Base-by-base conservation (phyloP, 2,113 vertebrate species). In the Lota lota region DNA sequence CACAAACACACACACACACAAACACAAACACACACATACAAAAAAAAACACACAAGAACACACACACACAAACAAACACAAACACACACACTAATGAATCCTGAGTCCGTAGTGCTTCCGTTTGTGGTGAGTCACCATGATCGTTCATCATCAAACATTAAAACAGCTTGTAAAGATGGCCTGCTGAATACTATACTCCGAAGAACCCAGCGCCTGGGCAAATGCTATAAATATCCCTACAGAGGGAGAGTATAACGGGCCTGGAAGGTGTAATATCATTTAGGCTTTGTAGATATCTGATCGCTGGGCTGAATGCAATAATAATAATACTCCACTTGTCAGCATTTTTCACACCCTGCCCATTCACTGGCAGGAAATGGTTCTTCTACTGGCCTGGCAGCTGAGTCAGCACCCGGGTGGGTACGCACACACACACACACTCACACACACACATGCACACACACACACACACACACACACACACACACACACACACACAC, bases 271-370 rank as follows among this genome's bases (percentile, higher is more conserved):
- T 78, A 72, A 68, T 75, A 81, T 40, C 72, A 70, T 70, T 75
- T 66, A 68, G 72, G 58, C 67, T 69, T 70, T 77, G 66, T 79
- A 78, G 72, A 77, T 84, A 78, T 82, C 81, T 81, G 78, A 82
- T 79, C 40, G 12, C 40, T 14, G 70, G 69, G 61, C 65, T 75
- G 70, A 85, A 84, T 67, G 72, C 63, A 64, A 77, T 66, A 76
- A 80, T 47, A 64, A 77, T 66, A 76, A 80, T 85, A 80, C 84
- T 81, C 76, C 70, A 66, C 67, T 63, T 77, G 77, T 83, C 82
- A 84, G 85, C 77, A 0, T 82, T 81, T 86, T 79, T 47, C 40
- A 47, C 6, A 84, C 74, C 68, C 56, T 20, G 53, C 71, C 78
- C 61, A 73, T 80, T 77, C 63, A 56, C 64, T 65, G 73, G 68